Conservation (phyloP, 1,140 invertebrate species). For the Tetramorium simillimum region DNA sequence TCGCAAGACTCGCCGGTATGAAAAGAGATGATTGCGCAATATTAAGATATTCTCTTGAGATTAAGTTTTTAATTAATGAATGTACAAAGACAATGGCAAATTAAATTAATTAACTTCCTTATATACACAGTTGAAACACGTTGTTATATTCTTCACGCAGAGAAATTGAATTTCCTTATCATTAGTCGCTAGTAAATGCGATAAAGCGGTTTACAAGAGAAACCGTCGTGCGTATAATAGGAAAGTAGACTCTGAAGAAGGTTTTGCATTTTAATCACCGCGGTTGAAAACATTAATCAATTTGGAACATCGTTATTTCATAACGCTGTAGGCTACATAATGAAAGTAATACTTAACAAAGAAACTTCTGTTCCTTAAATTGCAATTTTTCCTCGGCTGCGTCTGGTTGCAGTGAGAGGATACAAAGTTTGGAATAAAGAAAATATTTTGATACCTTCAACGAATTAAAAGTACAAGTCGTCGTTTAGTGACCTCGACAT, state of each 20-base stretch:
- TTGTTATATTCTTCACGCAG: neutral
- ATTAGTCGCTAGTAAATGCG: neutral
- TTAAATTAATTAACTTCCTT: constrained; percentile 3
- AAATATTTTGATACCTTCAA: neutral
- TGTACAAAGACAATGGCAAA: constrained; percentile 9
- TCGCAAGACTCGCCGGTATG: neutral
- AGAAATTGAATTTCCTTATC: neutral
- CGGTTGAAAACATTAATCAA: constrained; percentile 34
- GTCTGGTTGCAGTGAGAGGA: neutral
- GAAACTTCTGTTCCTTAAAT: neutral
- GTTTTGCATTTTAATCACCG: neutral
- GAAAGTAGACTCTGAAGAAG: neutral
- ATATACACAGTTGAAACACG: neutral
- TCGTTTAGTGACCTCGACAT: neutral
- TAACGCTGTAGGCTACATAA: neutral
- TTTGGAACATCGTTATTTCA: neutral
- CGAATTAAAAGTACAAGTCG: neutral
- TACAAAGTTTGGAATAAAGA: neutral
- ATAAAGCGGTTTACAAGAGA: neutral
- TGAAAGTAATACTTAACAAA: neutral
- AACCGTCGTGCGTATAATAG: neutral
- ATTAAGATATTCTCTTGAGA: neutral
- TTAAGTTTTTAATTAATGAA: neutral
- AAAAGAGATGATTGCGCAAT: neutral
- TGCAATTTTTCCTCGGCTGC: neutral